Evolutionary conservation across 2,888 invertebrate species (phyloP).

Genomic region (Cheilosia urbana): DNA sequence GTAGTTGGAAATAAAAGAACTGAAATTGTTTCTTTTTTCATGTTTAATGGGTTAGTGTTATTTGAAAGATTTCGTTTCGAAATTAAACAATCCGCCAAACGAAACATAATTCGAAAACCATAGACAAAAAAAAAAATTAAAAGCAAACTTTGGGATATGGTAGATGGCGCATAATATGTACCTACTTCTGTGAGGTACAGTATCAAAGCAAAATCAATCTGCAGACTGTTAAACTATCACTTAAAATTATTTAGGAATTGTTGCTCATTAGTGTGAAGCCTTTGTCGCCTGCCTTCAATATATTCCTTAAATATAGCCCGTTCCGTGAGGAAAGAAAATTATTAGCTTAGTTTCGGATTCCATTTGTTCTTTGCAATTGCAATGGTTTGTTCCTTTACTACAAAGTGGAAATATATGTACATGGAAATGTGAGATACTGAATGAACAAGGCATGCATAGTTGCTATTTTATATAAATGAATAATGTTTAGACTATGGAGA

Average conservation of each 20-base stretch:
- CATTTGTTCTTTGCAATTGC: neutral
- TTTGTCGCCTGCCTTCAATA: slow-evolving; percentile 75
- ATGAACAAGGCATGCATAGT: slow-evolving; percentile 24
- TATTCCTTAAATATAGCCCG: slow-evolving; percentile 67
- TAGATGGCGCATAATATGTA: neutral
- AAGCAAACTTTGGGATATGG: neutral
- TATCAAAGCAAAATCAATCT: neutral
- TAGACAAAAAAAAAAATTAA: neutral
- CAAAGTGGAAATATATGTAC: slow-evolving; percentile 6
- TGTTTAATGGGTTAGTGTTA: slow-evolving; percentile 22
- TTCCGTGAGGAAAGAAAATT: slow-evolving; percentile 3
- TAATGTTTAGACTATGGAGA: neutral
- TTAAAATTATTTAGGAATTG: neutral
- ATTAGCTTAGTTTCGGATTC: neutral
- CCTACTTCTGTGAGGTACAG: neutral
- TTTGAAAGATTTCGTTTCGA: neutral
- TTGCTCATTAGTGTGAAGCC: neutral
- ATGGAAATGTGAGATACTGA: neutral
- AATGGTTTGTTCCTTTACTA: slow-evolving; percentile 13
- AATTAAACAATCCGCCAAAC: slow-evolving; percentile 7
- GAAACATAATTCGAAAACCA: neutral
- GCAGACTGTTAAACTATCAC: neutral
- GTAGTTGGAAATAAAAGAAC: slow-evolving; percentile 75
- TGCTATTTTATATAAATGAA: neutral
- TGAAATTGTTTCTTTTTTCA: slow-evolving; percentile 41